Conservation (phyloP, 1,140 invertebrate species). For the Polyergus mexicanus region DNA sequence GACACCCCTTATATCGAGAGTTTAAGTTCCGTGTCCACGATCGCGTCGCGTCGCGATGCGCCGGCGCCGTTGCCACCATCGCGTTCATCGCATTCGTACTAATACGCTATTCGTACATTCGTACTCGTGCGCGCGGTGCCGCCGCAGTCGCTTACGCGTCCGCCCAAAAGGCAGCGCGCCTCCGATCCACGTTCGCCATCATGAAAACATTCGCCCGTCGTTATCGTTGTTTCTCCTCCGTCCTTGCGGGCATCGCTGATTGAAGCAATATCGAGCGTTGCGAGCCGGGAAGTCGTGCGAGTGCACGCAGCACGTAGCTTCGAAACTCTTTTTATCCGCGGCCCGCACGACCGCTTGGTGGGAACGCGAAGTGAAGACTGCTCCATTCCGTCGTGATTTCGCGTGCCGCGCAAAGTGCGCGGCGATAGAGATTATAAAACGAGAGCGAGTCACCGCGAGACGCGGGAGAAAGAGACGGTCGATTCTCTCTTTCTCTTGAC, state of each 20-base stretch:
- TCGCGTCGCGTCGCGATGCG: neutral
- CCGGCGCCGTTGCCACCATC: neutral
- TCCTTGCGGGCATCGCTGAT: constrained; percentile 71
- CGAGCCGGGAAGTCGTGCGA: constrained; percentile 38
- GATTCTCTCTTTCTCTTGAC: constrained; percentile 17
- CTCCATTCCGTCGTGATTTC: constrained; percentile 50
- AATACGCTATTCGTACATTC: too few species aligned
- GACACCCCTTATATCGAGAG: too few species aligned
- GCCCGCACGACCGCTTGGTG: too few species aligned
- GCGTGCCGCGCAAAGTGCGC: constrained; percentile 44
- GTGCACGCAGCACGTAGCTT: neutral
- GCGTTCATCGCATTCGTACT: constrained; percentile 5
- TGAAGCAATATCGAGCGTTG: constrained; percentile 73
- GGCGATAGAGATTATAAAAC: constrained; percentile 60
- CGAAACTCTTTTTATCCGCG: neutral
- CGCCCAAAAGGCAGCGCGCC: constrained; percentile 66
- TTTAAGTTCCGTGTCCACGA: constrained; percentile 27
- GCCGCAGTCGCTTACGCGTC: constrained; percentile 66
- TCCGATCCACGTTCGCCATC: constrained; percentile 77
- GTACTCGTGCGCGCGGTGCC: neutral
- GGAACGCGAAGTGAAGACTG: constrained; percentile 21
- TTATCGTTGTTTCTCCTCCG: constrained; percentile 76
- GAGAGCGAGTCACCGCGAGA: constrained; percentile 36
- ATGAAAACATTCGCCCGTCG: constrained; percentile 81
- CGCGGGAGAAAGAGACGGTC: constrained; percentile 59